Base-by-base conservation (phyloP, 2,797 vertebrate species). In the Buceros bicornis region DNA sequence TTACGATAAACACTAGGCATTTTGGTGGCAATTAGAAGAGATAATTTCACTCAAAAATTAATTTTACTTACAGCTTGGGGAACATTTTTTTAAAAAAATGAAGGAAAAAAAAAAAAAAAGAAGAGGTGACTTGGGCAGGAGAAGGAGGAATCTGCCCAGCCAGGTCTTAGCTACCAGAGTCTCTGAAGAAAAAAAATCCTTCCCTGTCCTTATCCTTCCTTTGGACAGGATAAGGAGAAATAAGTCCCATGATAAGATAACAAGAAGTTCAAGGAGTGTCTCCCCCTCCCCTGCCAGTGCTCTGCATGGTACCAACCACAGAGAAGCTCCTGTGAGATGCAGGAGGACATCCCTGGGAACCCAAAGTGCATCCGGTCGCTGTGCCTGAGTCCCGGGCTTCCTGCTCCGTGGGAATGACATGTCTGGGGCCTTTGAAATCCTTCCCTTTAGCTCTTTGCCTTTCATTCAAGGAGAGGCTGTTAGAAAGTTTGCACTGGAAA, bases 31-130 rank as follows among this genome's bases (percentile, higher is more conserved):
- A 98, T 97, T 97, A 95, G 82, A 86, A 93, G 67, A 96, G 95
- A 96, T 35, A 97, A 95, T 96, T 97, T 97, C 95, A 97, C 91
- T 97, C 24, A 48, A 96, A 97, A 97, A 97, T 96, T 92, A 96
- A 93, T 97, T 97, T 96, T 95, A 94, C 82, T 95, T 91, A 61
- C 64, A 74, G 88, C 76, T 94, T 86, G 16, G 89, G 89, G 92
- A 96, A 89, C 5, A 5, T 16, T 5, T 56, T 25, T 96, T 94
- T 93, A 17, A 16, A 65, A 73, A 95, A 95, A 62, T 22, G 74
- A 91, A 90, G 21, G 6, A 54, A 82, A 77, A 74, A 82, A 71
- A 6, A 54, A 82, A 77, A 74, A 82, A 71, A 71, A 45, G 54
- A 48, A 40, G 58, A 91, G 82, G 67, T 12, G 28, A 74, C 60